Base-by-base conservation (phyloP, 1,140 invertebrate species). In the Cylas formicarius region DNA sequence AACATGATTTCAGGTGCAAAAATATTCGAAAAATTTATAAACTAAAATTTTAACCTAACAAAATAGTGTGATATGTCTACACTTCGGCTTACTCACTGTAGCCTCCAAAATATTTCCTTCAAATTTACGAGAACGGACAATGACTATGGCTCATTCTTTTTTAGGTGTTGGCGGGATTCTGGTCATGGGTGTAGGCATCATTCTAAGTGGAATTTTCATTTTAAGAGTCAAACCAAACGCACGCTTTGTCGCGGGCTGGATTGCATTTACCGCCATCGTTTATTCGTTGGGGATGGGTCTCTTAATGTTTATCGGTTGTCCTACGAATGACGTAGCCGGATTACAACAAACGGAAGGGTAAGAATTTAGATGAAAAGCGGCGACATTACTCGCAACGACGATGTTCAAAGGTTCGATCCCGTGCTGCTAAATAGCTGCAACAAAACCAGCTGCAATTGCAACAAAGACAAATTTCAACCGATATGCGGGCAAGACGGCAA, bases 221-320 rank as follows among this genome's bases (percentile, higher is more conserved):
- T 64, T 91, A 23, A 78, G 81, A 60, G 69, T 79, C 34, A 90
- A 90, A 55, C 88, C 88, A 1, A 86, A 84, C 27, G 86, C 90
- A 2, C 70, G 80, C 50, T 84, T 85, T 52, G 86, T 93, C 3
- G 87, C 90, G 11, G 85, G 78, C 8, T 94, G 90, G 90, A 91
- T 92, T 32, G 88, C 89, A 8, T 78, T 86, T 48, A 88, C 86
- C 0, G 89, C 90, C 1, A 72, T 90, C 1, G 73, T 88, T n/a
- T 93, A 92, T 60, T 80, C 86, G 27, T 69, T 84, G 44, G 86
- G 89, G 35, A 92, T 93, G 88, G 76, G 84, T 2, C 72, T 87
- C 37, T 65, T 92, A 10, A 90, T 90, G 84, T 88, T 89, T 60
- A 78, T 92, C 46, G 88, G 87, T 2, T 93, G 89, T 68, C 84